phyloP scores from a whole-genome alignment of 2,888 invertebrate genomes.

The Ectropis crepuscularia region DNA sequence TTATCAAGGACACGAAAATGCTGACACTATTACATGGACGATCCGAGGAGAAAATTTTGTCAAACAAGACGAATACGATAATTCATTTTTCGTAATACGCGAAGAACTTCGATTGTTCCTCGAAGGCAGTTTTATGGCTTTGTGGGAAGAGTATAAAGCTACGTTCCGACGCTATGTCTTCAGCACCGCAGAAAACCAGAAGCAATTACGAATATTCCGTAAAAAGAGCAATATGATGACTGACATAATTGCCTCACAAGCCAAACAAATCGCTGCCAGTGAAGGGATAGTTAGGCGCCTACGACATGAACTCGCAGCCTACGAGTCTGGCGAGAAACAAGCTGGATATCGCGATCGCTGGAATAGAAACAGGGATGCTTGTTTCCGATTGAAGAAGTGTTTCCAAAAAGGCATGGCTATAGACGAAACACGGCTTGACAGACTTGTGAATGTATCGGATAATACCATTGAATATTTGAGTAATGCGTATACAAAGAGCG shows the following conservation, averaged over 20 bases:
- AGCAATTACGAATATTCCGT: constrained; percentile 69
- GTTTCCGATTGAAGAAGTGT: constrained; percentile 59
- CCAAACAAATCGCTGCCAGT: constrained; percentile 72
- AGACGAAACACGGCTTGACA: constrained; percentile 60
- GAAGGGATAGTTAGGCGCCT: constrained; percentile 67
- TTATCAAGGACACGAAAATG: constrained; percentile 64
- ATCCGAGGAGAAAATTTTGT: constrained; percentile 74
- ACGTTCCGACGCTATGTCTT: constrained; percentile 68
- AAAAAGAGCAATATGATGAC: constrained; percentile 75
- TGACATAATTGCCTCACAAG: constrained; percentile 75
- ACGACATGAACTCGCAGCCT: constrained; percentile 66
- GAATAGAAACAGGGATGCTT: constrained; percentile 71
- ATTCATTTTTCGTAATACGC: constrained; percentile 61
- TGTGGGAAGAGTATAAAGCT: constrained; percentile 75
- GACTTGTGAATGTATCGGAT: constrained; percentile 69
- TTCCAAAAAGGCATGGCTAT: constrained; percentile 58
- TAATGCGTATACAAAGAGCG: constrained; percentile 72
- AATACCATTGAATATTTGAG: constrained; percentile 69
- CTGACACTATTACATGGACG: constrained; percentile 70
- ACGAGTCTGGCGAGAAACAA: constrained; percentile 77
- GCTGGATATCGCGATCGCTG: constrained; percentile 78
- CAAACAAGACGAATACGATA: constrained; percentile 70
- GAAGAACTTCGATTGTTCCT: constrained; percentile 70
- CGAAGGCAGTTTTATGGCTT: constrained; percentile 66
- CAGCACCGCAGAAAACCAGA: constrained; percentile 75